Percentiles rank a stretch among this genome's conserved stretches.
Conservation (phyloP, 92 coral and sea anemone species). For the Parazoanthus atlanticus region DNA sequence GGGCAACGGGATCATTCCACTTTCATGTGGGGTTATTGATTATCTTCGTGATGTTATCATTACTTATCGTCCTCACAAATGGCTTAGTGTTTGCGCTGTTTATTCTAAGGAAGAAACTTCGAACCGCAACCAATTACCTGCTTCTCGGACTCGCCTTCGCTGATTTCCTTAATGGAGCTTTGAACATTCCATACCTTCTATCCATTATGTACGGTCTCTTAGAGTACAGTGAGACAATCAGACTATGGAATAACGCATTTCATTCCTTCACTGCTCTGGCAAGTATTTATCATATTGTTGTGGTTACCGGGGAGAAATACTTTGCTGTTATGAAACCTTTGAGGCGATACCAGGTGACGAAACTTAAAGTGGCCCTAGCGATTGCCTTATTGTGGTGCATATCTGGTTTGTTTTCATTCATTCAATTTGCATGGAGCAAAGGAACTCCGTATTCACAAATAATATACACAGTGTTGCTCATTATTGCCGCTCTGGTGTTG, state of each 20-base stretch:
- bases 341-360: not conserved
- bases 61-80: not conserved
- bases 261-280: not conserved
- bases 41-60: not conserved
- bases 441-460: not conserved
- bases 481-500: not conserved
- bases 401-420: not conserved
- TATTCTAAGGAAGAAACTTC: not conserved
- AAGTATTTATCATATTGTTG: not conserved
- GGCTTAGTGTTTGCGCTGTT: not conserved
- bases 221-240: not conserved
- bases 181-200: not conserved
- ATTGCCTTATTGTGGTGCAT: not conserved
- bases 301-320: not conserved
- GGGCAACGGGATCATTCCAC: too few relatives aligned
- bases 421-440: not conserved
- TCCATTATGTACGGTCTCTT: not conserved
- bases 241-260: not conserved
- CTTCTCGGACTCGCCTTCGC: conserved; percentile 1
- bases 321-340: not conserved
- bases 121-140: conserved; percentile 4
- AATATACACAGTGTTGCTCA: not conserved
- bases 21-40: too few relatives aligned
- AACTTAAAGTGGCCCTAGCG: not conserved
- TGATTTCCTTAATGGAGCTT: not conserved